phyloP scores from a whole-genome alignment of 1,140 invertebrate genomes.

The Euwallacea similis region DNA sequence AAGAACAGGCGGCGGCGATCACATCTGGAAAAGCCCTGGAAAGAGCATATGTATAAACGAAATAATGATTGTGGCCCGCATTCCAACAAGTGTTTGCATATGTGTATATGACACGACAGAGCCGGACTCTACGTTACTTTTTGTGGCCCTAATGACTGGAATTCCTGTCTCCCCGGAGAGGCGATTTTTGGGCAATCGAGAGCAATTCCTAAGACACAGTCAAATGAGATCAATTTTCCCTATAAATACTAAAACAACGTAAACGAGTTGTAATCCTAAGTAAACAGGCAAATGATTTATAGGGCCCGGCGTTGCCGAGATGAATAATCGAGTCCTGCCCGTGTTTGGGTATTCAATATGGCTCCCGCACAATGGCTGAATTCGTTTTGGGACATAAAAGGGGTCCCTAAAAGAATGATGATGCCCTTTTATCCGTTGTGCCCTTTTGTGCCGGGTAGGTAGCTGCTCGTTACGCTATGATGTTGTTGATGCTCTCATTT shows the following conservation, averaged over 20 bases:
- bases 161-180: too few species aligned
- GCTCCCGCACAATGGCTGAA: slow-evolving; percentile 20
- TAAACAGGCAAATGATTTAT: slow-evolving; percentile 25
- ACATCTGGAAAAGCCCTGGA: too few species aligned
- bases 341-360: slow-evolving; percentile 29
- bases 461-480: slow-evolving; percentile 3
- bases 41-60: too few species aligned
- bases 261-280: slow-evolving; percentile 29
- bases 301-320: slow-evolving; percentile 10
- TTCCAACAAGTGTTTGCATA: slow-evolving; percentile 19
- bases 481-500: slow-evolving; percentile 15
- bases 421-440: slow-evolving; percentile 25
- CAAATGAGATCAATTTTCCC: slow-evolving; percentile 2
- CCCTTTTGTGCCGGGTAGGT: slow-evolving; percentile 16
- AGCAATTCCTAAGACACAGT: too few species aligned
- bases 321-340: slow-evolving; percentile 26
- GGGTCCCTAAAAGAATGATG: slow-evolving; percentile 29
- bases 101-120: not conserved
- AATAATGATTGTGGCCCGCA: not conserved
- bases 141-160: too few species aligned
- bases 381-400: slow-evolving; percentile 23
- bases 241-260: slow-evolving; percentile 22
- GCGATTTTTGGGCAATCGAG: not conserved
- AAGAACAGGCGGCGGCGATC: too few species aligned
- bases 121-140: slow-evolving; percentile 1